These are phyloP conservation scores for Sceloporus undulatus DNA, from an alignment of 2,113 vertebrate genomes.

Conservation along the genomic window DNA sequence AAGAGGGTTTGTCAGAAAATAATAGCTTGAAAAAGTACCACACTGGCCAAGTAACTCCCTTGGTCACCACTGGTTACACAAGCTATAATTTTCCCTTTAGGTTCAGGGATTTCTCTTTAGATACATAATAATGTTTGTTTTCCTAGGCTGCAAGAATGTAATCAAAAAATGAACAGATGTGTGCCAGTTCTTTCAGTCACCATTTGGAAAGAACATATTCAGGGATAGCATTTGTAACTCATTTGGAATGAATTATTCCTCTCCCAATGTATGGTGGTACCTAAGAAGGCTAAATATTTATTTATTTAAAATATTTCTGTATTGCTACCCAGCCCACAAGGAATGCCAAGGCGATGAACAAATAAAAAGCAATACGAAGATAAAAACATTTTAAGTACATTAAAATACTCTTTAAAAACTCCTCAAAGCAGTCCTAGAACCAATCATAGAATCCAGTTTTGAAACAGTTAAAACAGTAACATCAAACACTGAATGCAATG, in stretches of 20 bases:
- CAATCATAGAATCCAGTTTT: too few species aligned
- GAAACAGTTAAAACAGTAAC: too few species aligned
- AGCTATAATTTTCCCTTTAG: not conserved
- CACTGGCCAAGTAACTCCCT: not conserved
- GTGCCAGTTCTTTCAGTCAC: not conserved
- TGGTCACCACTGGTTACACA: not conserved
- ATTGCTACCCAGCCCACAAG: too few species aligned
- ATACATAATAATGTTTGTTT: slow-evolving; percentile 8
- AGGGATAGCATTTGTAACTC: too few species aligned
- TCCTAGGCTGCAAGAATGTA: not conserved
- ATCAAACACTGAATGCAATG: too few species aligned
- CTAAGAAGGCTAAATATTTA: not conserved
- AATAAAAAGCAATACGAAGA: too few species aligned
- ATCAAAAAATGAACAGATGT: not conserved
- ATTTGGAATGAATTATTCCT: not conserved
- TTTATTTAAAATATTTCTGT: too few species aligned
- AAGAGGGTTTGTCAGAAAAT: not conserved
- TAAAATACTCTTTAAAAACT: too few species aligned
- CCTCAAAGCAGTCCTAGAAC: too few species aligned
- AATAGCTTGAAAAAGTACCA: too few species aligned
- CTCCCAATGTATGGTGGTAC: not conserved
- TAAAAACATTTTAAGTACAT: too few species aligned
- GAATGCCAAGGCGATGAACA: too few species aligned
- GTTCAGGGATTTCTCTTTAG: not conserved
- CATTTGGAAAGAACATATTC: not conserved